phyloP scores from a whole-genome alignment of 2,888 invertebrate genomes.

The Polydrusus cervinus region DNA sequence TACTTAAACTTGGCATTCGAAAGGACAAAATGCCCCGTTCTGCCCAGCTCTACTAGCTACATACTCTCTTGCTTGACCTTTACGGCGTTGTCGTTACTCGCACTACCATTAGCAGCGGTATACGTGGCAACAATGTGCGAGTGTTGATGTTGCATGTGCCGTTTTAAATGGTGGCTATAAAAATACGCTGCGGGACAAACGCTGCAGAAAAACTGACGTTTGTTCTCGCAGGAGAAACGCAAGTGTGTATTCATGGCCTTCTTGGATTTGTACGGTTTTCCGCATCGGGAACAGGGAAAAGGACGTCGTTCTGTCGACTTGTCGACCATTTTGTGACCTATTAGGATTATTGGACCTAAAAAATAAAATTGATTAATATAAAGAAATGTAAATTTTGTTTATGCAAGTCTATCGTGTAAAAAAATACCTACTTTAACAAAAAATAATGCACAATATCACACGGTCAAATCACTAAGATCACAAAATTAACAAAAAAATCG shows the following conservation, averaged over 20 bases:
- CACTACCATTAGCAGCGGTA: constrained; percentile 9
- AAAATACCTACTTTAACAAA: constrained; percentile 14
- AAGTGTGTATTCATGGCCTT: constrained; percentile 63
- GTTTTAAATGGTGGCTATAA: constrained; percentile 63
- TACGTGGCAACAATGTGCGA: constrained; percentile 35
- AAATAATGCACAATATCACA: not conserved
- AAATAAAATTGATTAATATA: constrained; percentile 12
- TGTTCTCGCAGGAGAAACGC: constrained; percentile 62
- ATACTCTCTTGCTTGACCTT: constrained; percentile 14
- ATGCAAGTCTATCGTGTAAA: not conserved
- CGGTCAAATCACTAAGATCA: not conserved
- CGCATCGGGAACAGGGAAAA: constrained; percentile 60
- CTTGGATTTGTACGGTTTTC: constrained; percentile 62
- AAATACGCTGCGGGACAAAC: constrained; percentile 62
- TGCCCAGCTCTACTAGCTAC: constrained; percentile 33
- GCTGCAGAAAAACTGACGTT: constrained; percentile 61
- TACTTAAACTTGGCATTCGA: not conserved
- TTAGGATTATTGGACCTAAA: constrained; percentile 20
- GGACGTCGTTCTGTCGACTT: constrained; percentile 24
- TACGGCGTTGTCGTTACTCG: not conserved
- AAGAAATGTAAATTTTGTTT: not conserved
- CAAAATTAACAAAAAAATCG: not conserved
- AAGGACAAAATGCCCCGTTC: constrained; percentile 18
- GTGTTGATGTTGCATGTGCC: constrained; percentile 59
- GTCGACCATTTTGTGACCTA: constrained; percentile 23